Percentiles rank a stretch among this genome's conserved stretches.
phyloP scores from a whole-genome alignment of 2,797 vertebrate genomes.

The Holocentrus rufus region DNA sequence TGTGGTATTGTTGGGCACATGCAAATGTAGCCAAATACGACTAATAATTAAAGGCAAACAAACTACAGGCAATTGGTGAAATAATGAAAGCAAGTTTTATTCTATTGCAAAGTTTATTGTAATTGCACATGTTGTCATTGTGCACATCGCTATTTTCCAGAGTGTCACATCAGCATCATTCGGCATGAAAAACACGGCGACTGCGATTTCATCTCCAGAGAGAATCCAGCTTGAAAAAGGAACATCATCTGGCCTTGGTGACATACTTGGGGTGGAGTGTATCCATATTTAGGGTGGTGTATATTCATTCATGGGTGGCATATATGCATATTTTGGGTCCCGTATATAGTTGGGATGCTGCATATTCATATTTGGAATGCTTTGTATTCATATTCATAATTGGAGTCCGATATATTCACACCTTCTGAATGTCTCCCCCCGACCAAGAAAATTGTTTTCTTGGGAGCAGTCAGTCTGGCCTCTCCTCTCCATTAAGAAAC shows the following conservation, averaged over 20 bases:
- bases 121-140: conserved; percentile 30
- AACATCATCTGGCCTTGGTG: conserved; percentile 8
- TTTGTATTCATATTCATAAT: too few relatives aligned
- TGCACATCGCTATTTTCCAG: conserved; percentile 21
- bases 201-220: neutral
- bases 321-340: too few relatives aligned
- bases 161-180: too few relatives aligned
- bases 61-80: conserved; percentile 53
- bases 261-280: neutral
- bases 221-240: neutral
- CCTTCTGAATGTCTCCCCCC: too few relatives aligned
- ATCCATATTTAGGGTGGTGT: too few relatives aligned
- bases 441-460: too few relatives aligned
- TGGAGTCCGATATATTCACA: too few relatives aligned
- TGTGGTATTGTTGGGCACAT: conserved; percentile 32
- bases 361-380: too few relatives aligned
- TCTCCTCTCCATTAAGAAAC: too few relatives aligned
- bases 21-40: conserved; percentile 49
- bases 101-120: conserved; percentile 17
- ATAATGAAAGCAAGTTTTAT: conserved; percentile 39
- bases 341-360: too few relatives aligned
- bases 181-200: neutral
- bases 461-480: too few relatives aligned
- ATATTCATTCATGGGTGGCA: too few relatives aligned
- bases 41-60: conserved; percentile 58